Percentiles rank a stretch among this genome's conserved stretches.
Evolutionary conservation across 1,140 invertebrate species (phyloP).

Genomic region (Whitmania pigra): DNA sequence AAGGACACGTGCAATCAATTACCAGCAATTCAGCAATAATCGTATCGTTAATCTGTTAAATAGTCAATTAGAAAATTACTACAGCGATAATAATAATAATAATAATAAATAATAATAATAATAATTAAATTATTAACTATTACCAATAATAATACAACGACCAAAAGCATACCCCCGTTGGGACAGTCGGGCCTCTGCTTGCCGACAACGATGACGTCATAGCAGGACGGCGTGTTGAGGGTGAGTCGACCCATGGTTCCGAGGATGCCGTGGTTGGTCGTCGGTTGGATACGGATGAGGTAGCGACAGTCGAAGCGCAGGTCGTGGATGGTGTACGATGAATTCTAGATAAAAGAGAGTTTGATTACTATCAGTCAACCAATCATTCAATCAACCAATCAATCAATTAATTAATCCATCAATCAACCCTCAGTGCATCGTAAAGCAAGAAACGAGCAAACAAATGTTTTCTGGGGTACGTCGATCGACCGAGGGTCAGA

Average conservation of each 20-base stretch:
- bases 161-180: slow-evolving; percentile 21
- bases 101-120: slow-evolving; percentile 6
- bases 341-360: slow-evolving; percentile 4
- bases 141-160: neutral
- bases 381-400: slow-evolving; percentile 6
- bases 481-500: no score
- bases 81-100: neutral
- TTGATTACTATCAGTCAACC: neutral
- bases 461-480: no score
- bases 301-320: slow-evolving; percentile 28
- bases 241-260: slow-evolving; percentile 14
- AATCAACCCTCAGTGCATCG: no score
- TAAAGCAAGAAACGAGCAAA: no score
- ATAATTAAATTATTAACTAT: neutral
- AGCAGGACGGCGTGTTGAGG: slow-evolving; percentile 24
- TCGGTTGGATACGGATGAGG: slow-evolving; percentile 19
- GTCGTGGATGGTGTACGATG: slow-evolving; percentile 24
- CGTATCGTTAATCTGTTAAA: no score
- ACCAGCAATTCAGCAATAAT: no score
- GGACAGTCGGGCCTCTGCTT: slow-evolving; percentile 24
- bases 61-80: no score
- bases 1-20: no score
- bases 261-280: slow-evolving; percentile 15
- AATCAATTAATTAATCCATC: neutral
- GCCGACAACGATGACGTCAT: slow-evolving; percentile 23